A percentile compares a stretch with the other conserved stretches of the same genome.
These are phyloP conservation scores for Samia ricini DNA, from an alignment of 1,140 invertebrate species.

Conservation along the genomic window DNA sequence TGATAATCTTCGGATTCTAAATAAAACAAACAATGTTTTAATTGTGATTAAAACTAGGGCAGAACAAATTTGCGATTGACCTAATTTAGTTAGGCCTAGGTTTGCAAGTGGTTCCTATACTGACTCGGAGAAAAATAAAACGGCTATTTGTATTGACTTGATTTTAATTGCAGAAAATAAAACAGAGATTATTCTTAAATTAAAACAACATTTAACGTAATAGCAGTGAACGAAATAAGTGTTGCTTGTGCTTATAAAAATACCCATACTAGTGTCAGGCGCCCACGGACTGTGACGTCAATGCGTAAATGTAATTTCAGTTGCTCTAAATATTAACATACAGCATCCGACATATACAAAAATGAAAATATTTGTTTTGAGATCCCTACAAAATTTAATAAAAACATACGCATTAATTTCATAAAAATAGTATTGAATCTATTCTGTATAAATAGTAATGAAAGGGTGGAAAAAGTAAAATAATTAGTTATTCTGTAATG, in stretches of 20 bases:
- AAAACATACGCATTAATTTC: too few species aligned
- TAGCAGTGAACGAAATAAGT: not conserved
- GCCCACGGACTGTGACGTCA: conserved; percentile 2
- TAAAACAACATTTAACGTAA: not conserved
- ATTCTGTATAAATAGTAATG: too few species aligned
- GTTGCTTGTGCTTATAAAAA: not conserved
- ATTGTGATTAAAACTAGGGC: not conserved
- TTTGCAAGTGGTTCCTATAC: not conserved
- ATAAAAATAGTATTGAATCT: too few species aligned
- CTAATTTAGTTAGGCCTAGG: not conserved
- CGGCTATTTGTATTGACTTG: too few species aligned
- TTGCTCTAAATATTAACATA: not conserved
- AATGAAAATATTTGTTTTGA: not conserved
- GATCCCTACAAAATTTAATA: too few species aligned
- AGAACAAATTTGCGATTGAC: not conserved
- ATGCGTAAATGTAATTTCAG: not conserved
- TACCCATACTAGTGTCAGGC: not conserved
- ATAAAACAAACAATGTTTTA: not conserved
- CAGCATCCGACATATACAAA: not conserved
- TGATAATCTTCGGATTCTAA: not conserved
- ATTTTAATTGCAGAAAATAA: too few species aligned
- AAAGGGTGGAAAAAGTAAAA: too few species aligned
- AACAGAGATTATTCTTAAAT: too few species aligned
- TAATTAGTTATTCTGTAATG: too few species aligned
- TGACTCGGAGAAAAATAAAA: not conserved